phyloP scores from a whole-genome alignment of 2,888 invertebrate species.

The Polyommatus icarus region DNA sequence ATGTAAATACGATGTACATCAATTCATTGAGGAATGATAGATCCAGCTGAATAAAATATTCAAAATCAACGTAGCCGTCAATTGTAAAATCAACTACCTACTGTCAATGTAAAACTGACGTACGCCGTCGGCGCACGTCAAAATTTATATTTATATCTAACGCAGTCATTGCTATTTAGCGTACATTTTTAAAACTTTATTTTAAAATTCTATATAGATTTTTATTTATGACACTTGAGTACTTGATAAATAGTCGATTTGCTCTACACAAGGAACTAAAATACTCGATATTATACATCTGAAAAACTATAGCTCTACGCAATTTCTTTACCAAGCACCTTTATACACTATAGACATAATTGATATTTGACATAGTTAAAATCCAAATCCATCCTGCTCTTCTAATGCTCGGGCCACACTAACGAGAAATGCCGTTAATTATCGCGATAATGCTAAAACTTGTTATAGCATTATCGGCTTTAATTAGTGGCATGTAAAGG shows the following conservation, averaged over 20 bases:
- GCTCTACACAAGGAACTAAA: constrained; percentile 15
- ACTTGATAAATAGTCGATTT: constrained; percentile 46
- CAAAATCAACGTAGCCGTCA: constrained; percentile 24
- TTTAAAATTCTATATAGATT: constrained; percentile 43
- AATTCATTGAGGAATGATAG: constrained; percentile 32
- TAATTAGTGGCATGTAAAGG: no score
- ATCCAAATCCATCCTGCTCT: constrained; percentile 21
- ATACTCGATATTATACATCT: constrained; percentile 11
- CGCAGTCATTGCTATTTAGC: constrained; percentile 32
- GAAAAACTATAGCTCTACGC: constrained; percentile 25
- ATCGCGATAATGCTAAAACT: no score
- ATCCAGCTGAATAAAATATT: constrained; percentile 28
- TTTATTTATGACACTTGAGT: constrained; percentile 46
- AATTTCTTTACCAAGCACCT: constrained; percentile 6
- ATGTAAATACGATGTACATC: constrained; percentile 40
- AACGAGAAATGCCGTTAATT: no score
- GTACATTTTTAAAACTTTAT: constrained; percentile 27
- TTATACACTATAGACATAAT: constrained; percentile 26
- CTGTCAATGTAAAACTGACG: constrained; percentile 18
- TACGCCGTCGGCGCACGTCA: constrained; percentile 11
- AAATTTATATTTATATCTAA: constrained; percentile 34
- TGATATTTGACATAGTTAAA: constrained; percentile 19
- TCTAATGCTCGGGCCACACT: no score
- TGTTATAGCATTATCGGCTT: no score
- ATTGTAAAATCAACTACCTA: constrained; percentile 29